Percentiles rank a stretch among this genome's conserved stretches.
phyloP scores from a whole-genome alignment of 2,797 vertebrate genomes.

The Gymnopithys bicolor region DNA sequence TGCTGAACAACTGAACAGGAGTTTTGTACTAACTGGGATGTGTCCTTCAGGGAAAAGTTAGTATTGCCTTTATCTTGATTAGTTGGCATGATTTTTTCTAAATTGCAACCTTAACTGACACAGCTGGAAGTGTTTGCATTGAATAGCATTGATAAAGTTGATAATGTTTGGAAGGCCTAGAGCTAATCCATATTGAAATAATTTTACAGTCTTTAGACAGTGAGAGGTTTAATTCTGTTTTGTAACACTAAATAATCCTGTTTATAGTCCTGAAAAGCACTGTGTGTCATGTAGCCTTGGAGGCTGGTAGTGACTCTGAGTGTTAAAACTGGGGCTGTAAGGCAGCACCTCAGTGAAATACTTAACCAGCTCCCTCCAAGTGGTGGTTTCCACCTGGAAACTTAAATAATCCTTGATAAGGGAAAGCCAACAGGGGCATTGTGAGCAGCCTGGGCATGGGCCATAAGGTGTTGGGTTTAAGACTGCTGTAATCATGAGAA shows the following conservation, averaged over 20 bases:
- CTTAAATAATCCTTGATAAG: slow-evolving; percentile 10
- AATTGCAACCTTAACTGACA: neutral
- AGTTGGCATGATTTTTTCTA: neutral
- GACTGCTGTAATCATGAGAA: neutral
- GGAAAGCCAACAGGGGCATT: neutral
- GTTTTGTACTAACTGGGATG: neutral
- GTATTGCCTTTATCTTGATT: neutral
- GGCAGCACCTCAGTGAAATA: neutral
- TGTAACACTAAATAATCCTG: neutral
- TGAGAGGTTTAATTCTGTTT: neutral
- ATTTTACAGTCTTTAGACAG: neutral
- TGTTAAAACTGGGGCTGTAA: neutral
- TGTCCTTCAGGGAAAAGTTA: neutral
- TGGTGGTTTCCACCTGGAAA: slow-evolving; percentile 15
- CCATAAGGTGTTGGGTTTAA: neutral
- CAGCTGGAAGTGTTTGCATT: neutral
- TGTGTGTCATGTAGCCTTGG: neutral
- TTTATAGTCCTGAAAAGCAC: neutral
- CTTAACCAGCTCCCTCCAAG: neutral
- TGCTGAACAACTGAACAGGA: neutral
- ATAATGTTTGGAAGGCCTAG: neutral
- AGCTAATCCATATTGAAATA: neutral
- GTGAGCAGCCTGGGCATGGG: neutral
- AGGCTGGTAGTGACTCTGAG: neutral
- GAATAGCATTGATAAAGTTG: neutral